Conservation (phyloP, 2,888 invertebrate genomes). For the Trachelus tabidus region DNA sequence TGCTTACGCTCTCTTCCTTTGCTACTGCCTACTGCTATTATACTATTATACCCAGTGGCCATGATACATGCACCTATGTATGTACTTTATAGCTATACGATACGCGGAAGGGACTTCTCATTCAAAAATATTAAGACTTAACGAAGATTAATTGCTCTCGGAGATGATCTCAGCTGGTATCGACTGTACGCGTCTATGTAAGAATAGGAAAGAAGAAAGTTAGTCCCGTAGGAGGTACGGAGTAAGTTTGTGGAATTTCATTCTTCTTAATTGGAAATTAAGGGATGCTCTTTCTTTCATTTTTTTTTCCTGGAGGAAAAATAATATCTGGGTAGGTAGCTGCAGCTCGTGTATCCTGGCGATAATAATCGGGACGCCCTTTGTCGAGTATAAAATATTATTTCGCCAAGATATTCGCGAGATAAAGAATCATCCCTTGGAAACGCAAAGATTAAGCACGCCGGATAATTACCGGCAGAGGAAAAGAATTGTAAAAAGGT, state of each 20-base stretch:
- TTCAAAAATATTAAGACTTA: conserved; percentile 41
- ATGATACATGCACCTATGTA: background rate
- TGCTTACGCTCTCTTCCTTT: background rate
- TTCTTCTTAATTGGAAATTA: background rate
- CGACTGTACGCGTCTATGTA: background rate
- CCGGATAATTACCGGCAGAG: conserved; percentile 59
- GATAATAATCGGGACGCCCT: conserved; percentile 57
- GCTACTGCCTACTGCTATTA: background rate
- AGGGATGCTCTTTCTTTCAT: background rate
- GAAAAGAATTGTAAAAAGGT: conserved; percentile 54
- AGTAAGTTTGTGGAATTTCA: background rate
- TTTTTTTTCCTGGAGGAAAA: background rate
- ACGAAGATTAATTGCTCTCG: conserved; percentile 65
- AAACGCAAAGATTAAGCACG: conserved; percentile 54
- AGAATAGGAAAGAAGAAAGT: background rate
- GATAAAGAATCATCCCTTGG: background rate
- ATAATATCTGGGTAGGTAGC: background rate
- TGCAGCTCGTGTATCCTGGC: conserved; percentile 23
- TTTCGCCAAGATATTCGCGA: conserved; percentile 43
- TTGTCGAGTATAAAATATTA: conserved; percentile 62
- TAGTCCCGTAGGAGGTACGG: background rate
- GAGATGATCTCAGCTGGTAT: conserved; percentile 23
- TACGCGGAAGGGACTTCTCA: background rate
- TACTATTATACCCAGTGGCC: background rate
- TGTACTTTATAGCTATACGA: background rate